A percentile compares a stretch with the other conserved stretches of the same genome.
Evolutionary conservation across 2,113 vertebrate genomes (phyloP).

Genomic region (Vimba vimba): DNA sequence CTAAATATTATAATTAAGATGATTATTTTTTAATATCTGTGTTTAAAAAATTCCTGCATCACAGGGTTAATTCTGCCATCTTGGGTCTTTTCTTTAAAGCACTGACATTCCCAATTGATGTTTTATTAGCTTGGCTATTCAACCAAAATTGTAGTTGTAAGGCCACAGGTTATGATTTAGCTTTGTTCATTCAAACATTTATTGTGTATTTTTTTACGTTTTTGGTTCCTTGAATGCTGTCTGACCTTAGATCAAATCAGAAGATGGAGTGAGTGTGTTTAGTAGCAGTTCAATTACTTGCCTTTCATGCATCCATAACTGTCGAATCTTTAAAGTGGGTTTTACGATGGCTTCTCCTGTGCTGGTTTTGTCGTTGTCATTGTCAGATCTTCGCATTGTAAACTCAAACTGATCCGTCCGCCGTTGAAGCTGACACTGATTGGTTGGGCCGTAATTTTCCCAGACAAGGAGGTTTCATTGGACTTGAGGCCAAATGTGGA

Average conservation of each 20-base stretch:
- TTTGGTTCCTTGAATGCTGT: not conserved
- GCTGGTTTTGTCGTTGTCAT: not conserved
- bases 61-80: not conserved
- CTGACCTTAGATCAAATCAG: constrained; percentile 7
- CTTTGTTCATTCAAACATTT: not conserved
- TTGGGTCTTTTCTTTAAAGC: not conserved
- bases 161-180: not conserved
- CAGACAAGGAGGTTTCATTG: constrained; percentile 15
- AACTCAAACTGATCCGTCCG: constrained; percentile 6
- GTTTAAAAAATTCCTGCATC: not conserved
- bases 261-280: not conserved
- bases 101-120: not conserved
- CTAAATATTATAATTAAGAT: not conserved
- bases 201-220: not conserved
- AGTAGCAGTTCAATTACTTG: not conserved
- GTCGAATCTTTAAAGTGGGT: not conserved
- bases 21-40: not conserved
- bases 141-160: not conserved
- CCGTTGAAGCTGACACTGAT: constrained; percentile 26
- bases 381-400: constrained; percentile 3
- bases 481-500: constrained; percentile 12
- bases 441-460: constrained; percentile 18
- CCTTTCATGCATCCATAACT: not conserved
- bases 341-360: not conserved
- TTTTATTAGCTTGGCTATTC: not conserved